phyloP scores from a whole-genome alignment of 2,888 invertebrate genomes.

The Noctua comes region DNA sequence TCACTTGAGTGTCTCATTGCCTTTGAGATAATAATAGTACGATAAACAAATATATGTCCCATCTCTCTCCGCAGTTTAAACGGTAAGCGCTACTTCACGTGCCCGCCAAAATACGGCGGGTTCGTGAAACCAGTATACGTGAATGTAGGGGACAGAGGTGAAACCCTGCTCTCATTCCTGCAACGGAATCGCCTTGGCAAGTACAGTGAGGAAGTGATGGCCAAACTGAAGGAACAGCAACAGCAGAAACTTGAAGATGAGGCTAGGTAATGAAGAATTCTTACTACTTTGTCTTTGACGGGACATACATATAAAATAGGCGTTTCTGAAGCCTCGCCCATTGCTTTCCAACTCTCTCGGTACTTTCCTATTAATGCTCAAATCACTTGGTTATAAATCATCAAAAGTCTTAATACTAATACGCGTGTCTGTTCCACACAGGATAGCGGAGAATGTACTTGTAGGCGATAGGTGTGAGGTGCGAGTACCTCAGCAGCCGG shows the following conservation, averaged over 20 bases:
- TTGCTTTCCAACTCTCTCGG: not conserved
- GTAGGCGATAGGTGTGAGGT: slow-evolving; percentile 96
- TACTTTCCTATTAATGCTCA: not conserved
- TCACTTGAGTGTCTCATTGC: not conserved
- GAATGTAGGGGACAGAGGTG: too few species aligned
- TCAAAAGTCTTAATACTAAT: too few species aligned
- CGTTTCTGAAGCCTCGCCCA: not conserved
- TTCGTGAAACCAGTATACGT: too few species aligned
- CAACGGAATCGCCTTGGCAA: slow-evolving; percentile 96
- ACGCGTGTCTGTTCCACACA: too few species aligned
- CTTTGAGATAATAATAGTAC: not conserved
- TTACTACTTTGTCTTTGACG: not conserved
- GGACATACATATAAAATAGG: too few species aligned
- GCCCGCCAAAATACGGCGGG: too few species aligned
- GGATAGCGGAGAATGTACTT: slow-evolving; percentile 91
- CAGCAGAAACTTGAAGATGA: slow-evolving; percentile 92
- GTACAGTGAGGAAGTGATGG: slow-evolving; percentile 96
- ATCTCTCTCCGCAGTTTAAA: too few species aligned
- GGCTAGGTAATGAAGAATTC: slow-evolving; percentile 79
- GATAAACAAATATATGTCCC: not conserved
- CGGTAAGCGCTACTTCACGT: too few species aligned
- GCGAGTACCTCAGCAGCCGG: slow-evolving; percentile 92
- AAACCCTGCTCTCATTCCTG: slow-evolving; percentile 95
- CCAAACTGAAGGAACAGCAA: slow-evolving; percentile 92
- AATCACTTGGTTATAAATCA: too few species aligned